Percentiles rank a stretch among this genome's conserved stretches.
phyloP scores from a whole-genome alignment of 2,888 invertebrate species.

The Athalia rosae region DNA sequence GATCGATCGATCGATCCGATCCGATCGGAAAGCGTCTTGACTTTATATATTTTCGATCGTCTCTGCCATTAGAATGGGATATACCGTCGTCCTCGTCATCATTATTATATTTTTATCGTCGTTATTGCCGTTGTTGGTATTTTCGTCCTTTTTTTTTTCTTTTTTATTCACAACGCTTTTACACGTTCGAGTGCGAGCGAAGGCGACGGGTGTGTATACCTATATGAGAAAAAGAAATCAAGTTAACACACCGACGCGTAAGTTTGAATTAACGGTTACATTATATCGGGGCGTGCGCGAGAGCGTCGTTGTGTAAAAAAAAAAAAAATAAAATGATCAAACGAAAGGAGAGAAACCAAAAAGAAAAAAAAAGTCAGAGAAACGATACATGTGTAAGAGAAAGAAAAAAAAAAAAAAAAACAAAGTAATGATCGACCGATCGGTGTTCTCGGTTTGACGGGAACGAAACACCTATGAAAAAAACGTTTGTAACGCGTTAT shows the following conservation, averaged over 20 bases:
- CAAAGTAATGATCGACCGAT: constrained; percentile 31
- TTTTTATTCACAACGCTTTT: too few relatives aligned
- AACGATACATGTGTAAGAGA: neutral
- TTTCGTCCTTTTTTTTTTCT: constrained; percentile 7
- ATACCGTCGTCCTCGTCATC: too few relatives aligned
- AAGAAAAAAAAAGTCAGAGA: too few relatives aligned
- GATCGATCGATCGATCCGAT: constrained; percentile 5
- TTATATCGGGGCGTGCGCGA: constrained; percentile 45
- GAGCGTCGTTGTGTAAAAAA: too few relatives aligned
- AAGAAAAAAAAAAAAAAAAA: neutral
- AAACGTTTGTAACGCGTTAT: neutral
- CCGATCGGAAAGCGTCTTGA: neutral
- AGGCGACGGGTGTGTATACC: too few relatives aligned
- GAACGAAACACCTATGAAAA: neutral
- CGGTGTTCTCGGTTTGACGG: constrained; percentile 8
- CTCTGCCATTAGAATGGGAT: neutral
- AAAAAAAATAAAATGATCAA: too few relatives aligned
- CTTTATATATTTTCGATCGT: neutral
- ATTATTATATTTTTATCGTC: neutral
- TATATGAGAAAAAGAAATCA: constrained; percentile 37
- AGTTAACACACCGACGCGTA: constrained; percentile 60
- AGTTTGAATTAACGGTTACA: constrained; percentile 63
- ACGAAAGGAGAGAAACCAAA: too few relatives aligned
- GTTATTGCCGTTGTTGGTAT: constrained; percentile 5
- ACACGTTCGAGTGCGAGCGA: neutral